These are phyloP conservation scores for Yoshiicerus persimilis DNA, from an alignment of 1,140 invertebrate species.

Conservation along the genomic window DNA sequence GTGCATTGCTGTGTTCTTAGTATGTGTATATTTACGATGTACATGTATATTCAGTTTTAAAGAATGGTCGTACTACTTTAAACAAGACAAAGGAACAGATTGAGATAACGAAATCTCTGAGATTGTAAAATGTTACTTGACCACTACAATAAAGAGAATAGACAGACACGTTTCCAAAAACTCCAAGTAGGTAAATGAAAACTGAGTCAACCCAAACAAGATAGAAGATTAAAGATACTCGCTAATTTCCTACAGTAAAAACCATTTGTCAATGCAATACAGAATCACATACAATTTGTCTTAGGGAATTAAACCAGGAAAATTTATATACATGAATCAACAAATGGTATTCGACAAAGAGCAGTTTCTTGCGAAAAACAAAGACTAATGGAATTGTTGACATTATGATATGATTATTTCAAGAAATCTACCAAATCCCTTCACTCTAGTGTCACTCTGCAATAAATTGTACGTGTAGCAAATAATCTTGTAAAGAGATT, in stretches of 20 bases:
- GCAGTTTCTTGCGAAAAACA: not conserved
- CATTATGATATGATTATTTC: not conserved
- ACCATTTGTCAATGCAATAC: conserved; percentile 8
- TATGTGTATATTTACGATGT: too few relatives aligned
- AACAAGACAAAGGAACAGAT: not conserved
- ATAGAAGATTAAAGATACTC: not conserved
- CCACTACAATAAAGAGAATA: not conserved
- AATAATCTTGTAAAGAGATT: too few relatives aligned
- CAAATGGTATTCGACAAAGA: not conserved
- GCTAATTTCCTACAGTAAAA: conserved; percentile 1
- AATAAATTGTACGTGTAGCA: too few relatives aligned
- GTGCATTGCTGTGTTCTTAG: too few relatives aligned
- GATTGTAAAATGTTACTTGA: not conserved
- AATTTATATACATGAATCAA: too few relatives aligned
- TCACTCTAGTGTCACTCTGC: not conserved
- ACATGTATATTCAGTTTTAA: not conserved
- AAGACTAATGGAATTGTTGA: not conserved
- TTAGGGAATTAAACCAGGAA: not conserved
- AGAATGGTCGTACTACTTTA: not conserved
- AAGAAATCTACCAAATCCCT: not conserved
- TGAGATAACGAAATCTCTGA: not conserved
- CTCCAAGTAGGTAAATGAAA: not conserved
- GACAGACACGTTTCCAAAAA: not conserved
- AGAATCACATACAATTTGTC: not conserved
- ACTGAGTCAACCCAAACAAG: not conserved